A percentile compares a stretch with the other conserved stretches of the same genome.
Evolutionary conservation across 2,888 invertebrate genomes (phyloP).

Genomic region (Metallyticus violacea): DNA sequence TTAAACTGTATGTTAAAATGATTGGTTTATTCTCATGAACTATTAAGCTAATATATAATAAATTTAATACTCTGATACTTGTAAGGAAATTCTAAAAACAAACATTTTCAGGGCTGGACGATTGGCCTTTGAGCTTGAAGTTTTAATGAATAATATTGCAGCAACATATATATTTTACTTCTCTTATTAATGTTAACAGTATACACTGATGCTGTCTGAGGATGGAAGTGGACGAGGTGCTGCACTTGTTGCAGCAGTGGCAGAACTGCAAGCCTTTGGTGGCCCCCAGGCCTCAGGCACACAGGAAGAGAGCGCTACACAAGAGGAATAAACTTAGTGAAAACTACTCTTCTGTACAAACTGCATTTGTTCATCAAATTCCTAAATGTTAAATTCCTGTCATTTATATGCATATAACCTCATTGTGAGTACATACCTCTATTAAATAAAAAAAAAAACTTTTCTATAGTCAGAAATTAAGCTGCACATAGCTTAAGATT

Average conservation of each 20-base stretch:
- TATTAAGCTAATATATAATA: too few relatives aligned
- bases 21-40: too few relatives aligned
- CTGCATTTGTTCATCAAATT: background rate
- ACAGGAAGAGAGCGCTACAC: too few relatives aligned
- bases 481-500: background rate
- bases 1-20: too few relatives aligned
- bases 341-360: too few relatives aligned
- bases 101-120: too few relatives aligned
- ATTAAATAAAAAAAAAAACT: background rate
- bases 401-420: background rate
- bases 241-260: conserved; percentile 92
- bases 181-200: conserved; percentile 54
- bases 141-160: too few relatives aligned
- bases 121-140: too few relatives aligned
- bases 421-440: background rate
- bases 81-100: too few relatives aligned
- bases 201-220: conserved; percentile 91
- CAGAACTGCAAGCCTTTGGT: conserved; percentile 43
- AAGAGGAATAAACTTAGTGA: too few relatives aligned
- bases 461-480: background rate
- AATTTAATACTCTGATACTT: too few relatives aligned
- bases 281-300: too few relatives aligned
- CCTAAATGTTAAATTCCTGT: background rate
- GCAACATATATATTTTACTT: background rate
- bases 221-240: conserved; percentile 97